Evolutionary conservation across 2,888 invertebrate species (phyloP).

Genomic region (Lamproptera curius): DNA sequence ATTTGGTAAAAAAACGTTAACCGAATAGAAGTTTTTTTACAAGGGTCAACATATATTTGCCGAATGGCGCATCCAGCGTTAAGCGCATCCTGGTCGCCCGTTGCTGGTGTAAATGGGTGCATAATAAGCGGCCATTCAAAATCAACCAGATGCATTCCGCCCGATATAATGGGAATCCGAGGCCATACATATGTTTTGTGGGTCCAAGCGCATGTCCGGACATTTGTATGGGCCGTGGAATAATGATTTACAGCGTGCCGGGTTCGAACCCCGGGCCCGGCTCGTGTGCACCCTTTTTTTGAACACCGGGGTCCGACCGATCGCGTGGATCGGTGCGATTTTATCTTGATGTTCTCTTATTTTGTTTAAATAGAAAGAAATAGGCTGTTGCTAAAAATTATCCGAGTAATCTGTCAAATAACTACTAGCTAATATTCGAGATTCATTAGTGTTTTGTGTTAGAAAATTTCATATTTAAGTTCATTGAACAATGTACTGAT

Average conservation of each 20-base stretch:
- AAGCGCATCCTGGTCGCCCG: slow-evolving; percentile 5
- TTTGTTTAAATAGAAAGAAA: too few species aligned
- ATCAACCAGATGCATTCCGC: slow-evolving; percentile 68
- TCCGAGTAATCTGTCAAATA: too few species aligned
- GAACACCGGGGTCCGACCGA: slow-evolving; percentile 6
- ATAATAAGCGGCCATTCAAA: slow-evolving; percentile 76
- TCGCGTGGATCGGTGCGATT: slow-evolving; percentile 2
- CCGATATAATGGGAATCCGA: slow-evolving; percentile 68
- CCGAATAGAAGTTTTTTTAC: too few species aligned
- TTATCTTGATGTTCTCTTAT: too few species aligned
- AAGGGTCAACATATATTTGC: too few species aligned
- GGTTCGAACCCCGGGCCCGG: slow-evolving; percentile 18
- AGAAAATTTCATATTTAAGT: too few species aligned
- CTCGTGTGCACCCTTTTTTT: slow-evolving; percentile 3
- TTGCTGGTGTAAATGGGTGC: slow-evolving; percentile 74
- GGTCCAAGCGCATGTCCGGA: slow-evolving; percentile 51
- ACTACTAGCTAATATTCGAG: too few species aligned
- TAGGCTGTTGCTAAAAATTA: too few species aligned
- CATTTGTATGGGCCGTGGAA: slow-evolving; percentile 70
- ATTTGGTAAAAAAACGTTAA: too few species aligned
- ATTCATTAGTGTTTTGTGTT: too few species aligned
- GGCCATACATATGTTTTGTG: slow-evolving; percentile 66
- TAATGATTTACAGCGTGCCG: slow-evolving; percentile 70
- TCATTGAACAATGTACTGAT: too few species aligned
- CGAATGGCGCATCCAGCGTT: slow-evolving; percentile 5